Evolutionary conservation across 1,140 invertebrate species (phyloP), one percentile per base, ranked within the genome.

Genomic region (Acyrthosiphon pisum): DNA sequence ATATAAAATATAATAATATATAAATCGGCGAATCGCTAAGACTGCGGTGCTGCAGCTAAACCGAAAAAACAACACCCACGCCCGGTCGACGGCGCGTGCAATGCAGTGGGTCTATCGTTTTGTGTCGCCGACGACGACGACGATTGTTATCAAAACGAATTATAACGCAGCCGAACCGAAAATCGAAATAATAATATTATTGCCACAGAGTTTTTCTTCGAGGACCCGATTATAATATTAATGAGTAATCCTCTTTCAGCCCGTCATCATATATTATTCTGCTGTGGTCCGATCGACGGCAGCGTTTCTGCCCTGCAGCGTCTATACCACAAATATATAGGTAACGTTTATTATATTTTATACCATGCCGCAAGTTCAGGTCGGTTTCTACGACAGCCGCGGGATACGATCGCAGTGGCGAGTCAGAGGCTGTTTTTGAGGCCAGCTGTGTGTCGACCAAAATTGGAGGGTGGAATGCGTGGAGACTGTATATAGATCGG

Each of bases 1-100:
- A 68, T n/a, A 76, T 76, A 76, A n/a, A 76, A 76, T 76, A 53
- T 53, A 53, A 53, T 53, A 53, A 53, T 53, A 23, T 53, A 23
- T 91, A 35, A 90, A 90, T 90, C 53, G 88, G 41, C 7, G 41
- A 84, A 41, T 68, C 44, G 50, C 48, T 23, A 44, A 93, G 84
- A 93, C 81, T 92, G 81, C 20, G 50, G 20, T 35, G 50, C 53
- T 50, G 50, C 53, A 37, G 60, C 68, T 93, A 93, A 93, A 93
- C 91, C 81, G 91, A 93, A 93, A 93, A 93, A 93, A 93, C 91
- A 93, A 93, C 91, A 93, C 35, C 81, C 26, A 41, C 89, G 48
- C 50, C 4, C 35, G 88, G 46, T 23, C 86, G 83, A 22, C 50
- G 30, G 3, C 37, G 83, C 44, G 48, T 14, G 48, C 87, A 9